These are phyloP conservation scores for Blera fallax DNA, from an alignment of 2,888 invertebrate species.

Conservation along the genomic window DNA sequence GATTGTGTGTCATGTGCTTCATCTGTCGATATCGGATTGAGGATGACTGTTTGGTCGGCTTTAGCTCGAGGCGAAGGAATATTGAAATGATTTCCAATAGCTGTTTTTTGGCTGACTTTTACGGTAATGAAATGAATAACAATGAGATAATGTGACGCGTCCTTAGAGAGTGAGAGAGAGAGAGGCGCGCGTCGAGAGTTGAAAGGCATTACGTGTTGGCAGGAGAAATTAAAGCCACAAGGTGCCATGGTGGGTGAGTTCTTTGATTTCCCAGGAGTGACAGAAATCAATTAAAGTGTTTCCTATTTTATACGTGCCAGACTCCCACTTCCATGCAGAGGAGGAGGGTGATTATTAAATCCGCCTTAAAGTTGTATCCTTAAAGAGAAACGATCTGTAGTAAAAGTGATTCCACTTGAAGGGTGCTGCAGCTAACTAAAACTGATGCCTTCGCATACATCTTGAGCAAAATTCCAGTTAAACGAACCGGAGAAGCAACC, in stretches of 20 bases:
- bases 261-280: conserved; percentile 27
- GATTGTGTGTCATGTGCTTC: conserved; percentile 45
- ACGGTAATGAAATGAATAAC: conserved; percentile 24
- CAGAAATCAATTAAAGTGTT: neutral
- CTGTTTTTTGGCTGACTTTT: conserved; percentile 22
- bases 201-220: neutral
- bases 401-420: neutral
- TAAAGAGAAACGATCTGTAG: neutral
- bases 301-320: neutral
- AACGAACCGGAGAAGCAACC: neutral
- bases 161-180: neutral
- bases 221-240: conserved; percentile 8
- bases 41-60: conserved; percentile 17
- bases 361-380: neutral
- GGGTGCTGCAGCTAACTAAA: neutral
- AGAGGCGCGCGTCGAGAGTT: neutral
- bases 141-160: conserved; percentile 26
- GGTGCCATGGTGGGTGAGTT: neutral
- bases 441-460: neutral
- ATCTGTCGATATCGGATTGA: conserved; percentile 56
- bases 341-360: neutral
- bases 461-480: neutral
- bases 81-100: conserved; percentile 44
- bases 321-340: neutral
- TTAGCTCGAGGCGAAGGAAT: neutral